Base-by-base conservation (phyloP, 1,140 invertebrate species). In the Drosophila santomea region DNA sequence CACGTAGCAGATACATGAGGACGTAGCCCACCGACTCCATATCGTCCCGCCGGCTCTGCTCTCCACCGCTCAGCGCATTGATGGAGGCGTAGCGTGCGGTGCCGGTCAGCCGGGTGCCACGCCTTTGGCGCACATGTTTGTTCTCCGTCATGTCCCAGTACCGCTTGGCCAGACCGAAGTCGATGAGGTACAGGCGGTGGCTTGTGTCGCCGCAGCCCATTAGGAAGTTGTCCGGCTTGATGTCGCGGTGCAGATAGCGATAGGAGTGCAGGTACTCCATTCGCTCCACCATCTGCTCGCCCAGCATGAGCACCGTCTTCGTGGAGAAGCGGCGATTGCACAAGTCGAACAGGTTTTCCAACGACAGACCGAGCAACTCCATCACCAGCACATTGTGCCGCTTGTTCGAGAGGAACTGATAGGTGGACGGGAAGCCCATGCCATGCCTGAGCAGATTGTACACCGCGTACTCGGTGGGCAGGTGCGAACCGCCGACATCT, bases 211-310 rank as follows among this genome's bases (percentile, higher is more conserved):
- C 97, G 91, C 96, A 97, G 66, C 98, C 97, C 98, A 99, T 99
- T 62, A 99, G 94, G 94, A 99, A 99, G 93, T 99, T 99, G 90
- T 99, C 98, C 43, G 98, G 98, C 91, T 98, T 98, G 81, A 98
- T 97, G 91, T 97, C 96, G 83, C 98, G 95, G 93, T 99, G 98
- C 81, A 99, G 97, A 93, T 97, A 98, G 86, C 96, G 96, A 93
- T 97, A 97, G 89, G 95, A 96, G 93, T 99, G 98, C 73, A 99
- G 95, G 93, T 95, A 98, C 93, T 98, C 97, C 85, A 99, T 96
- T 85, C 98, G 95, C 28, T 95, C 95, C 73, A 97, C 95, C 96
- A 97, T 96, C 93, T 98, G 98, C 92, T 98, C 97, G 78, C 97
- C 98, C 77, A 99, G 93, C 97, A 99, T 98, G 11, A 99, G 94